Conservation (phyloP, 1,140 invertebrate species). For the Bursaphelenchus mucronatus region DNA sequence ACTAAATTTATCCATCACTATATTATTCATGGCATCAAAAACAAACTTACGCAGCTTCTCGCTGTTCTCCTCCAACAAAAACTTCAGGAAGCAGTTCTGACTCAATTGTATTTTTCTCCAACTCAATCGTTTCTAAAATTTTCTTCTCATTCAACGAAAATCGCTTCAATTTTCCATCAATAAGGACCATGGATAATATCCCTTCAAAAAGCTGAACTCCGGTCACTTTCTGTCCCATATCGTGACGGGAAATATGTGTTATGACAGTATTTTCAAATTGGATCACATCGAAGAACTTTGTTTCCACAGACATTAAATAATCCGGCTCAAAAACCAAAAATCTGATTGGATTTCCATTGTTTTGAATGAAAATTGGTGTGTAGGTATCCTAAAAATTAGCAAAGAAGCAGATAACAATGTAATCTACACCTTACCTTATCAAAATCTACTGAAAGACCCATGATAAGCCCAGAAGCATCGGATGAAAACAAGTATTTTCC, state of each 20-base stretch:
- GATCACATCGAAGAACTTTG: neutral
- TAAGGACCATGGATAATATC: neutral
- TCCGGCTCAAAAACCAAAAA: neutral
- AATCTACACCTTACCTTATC: neutral
- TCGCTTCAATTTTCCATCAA: neutral
- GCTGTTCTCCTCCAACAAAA: neutral
- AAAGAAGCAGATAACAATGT: neutral
- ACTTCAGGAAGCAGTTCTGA: neutral
- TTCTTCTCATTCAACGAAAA: neutral
- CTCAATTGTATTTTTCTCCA: neutral
- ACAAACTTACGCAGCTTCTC: neutral
- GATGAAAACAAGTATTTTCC: neutral
- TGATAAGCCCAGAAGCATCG: conserved; percentile 11
- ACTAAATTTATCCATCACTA: too few relatives aligned
- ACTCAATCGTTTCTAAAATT: neutral
- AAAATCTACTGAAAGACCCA: neutral
- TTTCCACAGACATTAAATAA: neutral
- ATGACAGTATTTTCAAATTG: neutral
- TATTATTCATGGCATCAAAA: neutral
- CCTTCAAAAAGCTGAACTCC: neutral
- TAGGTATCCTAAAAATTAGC: conserved; percentile 3
- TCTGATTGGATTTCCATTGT: neutral
- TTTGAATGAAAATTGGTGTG: neutral
- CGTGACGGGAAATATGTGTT: neutral
- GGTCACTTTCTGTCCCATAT: neutral